phyloP scores from a whole-genome alignment of 1,140 invertebrate genomes.

The Tachypleus tridentatus region DNA sequence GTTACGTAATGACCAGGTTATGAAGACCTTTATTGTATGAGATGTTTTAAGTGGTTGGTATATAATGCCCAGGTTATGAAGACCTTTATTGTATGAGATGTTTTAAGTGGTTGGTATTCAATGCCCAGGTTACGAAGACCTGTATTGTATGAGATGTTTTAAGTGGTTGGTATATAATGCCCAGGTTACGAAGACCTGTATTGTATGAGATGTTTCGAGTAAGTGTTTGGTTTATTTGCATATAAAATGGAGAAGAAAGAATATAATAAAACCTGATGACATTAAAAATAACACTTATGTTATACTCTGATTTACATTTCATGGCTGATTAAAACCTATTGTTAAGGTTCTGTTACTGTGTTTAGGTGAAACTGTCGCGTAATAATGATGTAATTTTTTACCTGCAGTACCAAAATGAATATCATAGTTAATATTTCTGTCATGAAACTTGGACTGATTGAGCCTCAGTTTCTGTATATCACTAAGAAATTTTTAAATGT shows the following conservation, averaged over 20 bases:
- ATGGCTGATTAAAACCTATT: too few species aligned
- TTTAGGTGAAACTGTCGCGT: too few species aligned
- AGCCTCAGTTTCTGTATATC: background rate
- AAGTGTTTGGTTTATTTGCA: slow-evolving; percentile 2
- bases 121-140: background rate
- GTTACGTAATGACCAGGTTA: too few species aligned
- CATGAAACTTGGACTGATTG: background rate
- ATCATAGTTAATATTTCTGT: background rate
- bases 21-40: background rate
- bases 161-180: background rate
- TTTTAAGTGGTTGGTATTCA: background rate
- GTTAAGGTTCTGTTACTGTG: too few species aligned
- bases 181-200: slow-evolving; percentile 51
- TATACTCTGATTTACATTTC: too few species aligned
- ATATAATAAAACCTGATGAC: too few species aligned
- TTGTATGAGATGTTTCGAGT: slow-evolving; percentile 49
- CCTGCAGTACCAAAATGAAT: too few species aligned
- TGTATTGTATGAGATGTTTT: background rate
- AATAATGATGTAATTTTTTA: too few species aligned
- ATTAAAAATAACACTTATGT: too few species aligned
- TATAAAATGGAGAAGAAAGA: slow-evolving; percentile 42
- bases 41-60: background rate
- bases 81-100: background rate
- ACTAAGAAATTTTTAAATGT: background rate
- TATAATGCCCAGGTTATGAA: background rate